Conservation (phyloP, 2,797 vertebrate genomes). For the Chaunax sp. region DNA sequence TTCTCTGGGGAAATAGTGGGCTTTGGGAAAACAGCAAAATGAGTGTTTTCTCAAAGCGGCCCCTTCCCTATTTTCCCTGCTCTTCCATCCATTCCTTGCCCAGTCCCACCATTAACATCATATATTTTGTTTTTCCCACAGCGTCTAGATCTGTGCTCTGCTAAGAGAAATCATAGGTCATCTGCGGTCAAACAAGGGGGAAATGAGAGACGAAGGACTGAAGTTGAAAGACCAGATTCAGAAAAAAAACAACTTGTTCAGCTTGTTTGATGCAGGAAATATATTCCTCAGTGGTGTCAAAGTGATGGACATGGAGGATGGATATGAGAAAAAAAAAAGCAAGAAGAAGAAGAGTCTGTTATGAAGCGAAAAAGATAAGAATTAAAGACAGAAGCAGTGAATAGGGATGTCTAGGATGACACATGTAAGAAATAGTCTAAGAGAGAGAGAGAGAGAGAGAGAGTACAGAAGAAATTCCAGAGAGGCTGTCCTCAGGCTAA, state of each 20-base stretch:
- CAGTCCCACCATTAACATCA: conserved; percentile 46
- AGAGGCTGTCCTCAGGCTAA: background rate
- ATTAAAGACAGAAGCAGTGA: conserved; percentile 1
- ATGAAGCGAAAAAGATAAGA: conserved; percentile 20
- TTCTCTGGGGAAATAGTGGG: conserved; percentile 58
- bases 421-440: conserved; percentile 23
- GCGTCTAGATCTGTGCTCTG: conserved; percentile 55
- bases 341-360: conserved; percentile 25
- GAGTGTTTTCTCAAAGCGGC: conserved; percentile 74
- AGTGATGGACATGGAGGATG: conserved; percentile 18
- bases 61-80: conserved; percentile 46
- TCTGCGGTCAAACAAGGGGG: conserved; percentile 53
- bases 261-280: conserved; percentile 44
- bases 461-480: conserved; percentile 1
- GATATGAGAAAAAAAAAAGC: conserved; percentile 7
- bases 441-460: conserved; percentile 39
- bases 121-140: conserved; percentile 76
- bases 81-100: conserved; percentile 48
- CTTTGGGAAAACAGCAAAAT: conserved; percentile 81
- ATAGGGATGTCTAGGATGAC: conserved; percentile 21
- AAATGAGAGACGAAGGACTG: conserved; percentile 26
- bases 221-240: conserved; percentile 45
- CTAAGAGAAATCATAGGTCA: conserved; percentile 68
- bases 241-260: conserved; percentile 12
- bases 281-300: conserved; percentile 20